Evolutionary conservation across 2,113 vertebrate genomes (phyloP).

Genomic region (Abramis brama): DNA sequence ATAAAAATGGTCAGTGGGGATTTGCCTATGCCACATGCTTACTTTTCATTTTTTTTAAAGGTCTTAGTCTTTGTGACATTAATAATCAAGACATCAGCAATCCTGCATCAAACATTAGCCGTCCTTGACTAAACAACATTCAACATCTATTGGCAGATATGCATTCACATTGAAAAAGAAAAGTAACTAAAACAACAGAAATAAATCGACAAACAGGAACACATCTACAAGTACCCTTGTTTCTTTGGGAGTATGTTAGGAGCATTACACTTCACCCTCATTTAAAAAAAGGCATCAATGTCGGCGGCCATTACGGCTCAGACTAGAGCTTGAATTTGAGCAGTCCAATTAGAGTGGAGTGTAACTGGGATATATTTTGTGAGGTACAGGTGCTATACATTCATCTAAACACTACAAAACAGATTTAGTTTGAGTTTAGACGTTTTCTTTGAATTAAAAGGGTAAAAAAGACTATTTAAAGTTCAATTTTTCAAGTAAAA

Average conservation of each 20-base stretch:
- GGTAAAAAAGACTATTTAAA: constrained; percentile 17
- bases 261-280: constrained; percentile 71
- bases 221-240: constrained; percentile 74
- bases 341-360: constrained; percentile 63
- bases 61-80: neutral
- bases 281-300: constrained; percentile 30
- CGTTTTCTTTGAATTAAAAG: constrained; percentile 44
- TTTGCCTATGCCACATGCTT: neutral
- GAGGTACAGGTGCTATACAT: constrained; percentile 71
- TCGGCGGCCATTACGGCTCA: constrained; percentile 47
- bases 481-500: constrained; percentile 34
- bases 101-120: constrained; percentile 93
- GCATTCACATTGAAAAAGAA: constrained; percentile 79
- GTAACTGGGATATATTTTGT: constrained; percentile 65
- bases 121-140: constrained; percentile 89
- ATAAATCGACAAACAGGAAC: constrained; percentile 81
- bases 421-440: constrained; percentile 49
- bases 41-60: neutral
- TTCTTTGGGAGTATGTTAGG: constrained; percentile 75
- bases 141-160: constrained; percentile 91
- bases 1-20: neutral
- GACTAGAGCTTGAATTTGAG: constrained; percentile 20
- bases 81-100: constrained; percentile 69
- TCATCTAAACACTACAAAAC: constrained; percentile 45
- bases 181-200: constrained; percentile 81